Conservation (phyloP, 2,113 vertebrate genomes). For the Passer domesticus region DNA sequence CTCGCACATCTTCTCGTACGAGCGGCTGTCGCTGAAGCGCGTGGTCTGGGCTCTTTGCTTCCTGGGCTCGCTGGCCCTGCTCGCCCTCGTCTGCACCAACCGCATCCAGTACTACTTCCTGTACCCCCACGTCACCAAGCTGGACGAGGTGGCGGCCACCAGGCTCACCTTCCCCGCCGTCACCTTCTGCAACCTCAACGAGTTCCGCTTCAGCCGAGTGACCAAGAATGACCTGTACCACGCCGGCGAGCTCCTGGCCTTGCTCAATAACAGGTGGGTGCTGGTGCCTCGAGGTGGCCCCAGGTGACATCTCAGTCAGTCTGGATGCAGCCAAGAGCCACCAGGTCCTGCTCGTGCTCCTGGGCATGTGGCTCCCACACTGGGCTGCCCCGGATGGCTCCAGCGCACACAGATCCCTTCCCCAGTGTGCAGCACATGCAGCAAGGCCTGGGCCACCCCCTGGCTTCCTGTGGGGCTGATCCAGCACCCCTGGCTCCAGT, state of each 20-base stretch:
- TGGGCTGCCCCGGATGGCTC: neutral
- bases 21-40: slow-evolving; percentile 91
- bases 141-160: slow-evolving; percentile 90
- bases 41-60: slow-evolving; percentile 93
- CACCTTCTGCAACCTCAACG: slow-evolving; percentile 99
- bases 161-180: slow-evolving; percentile 89
- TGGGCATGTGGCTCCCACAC: fast-evolving
- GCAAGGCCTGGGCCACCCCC: neutral
- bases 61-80: slow-evolving; percentile 87
- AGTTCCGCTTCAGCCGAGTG: slow-evolving; percentile 94
- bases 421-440: fast-evolving
- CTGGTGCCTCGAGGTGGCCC: fast-evolving
- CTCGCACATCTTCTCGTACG: slow-evolving; percentile 97
- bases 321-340: neutral
- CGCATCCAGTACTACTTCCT: slow-evolving; percentile 95
- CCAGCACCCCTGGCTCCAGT: neutral
- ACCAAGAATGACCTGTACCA: slow-evolving; percentile 99
- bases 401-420: fast-evolving
- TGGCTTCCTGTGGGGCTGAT: neutral
- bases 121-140: slow-evolving; percentile 97
- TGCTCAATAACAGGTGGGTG: slow-evolving; percentile 95
- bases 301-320: neutral
- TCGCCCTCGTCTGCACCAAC: slow-evolving; percentile 91
- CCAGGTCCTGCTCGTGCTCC: neutral
- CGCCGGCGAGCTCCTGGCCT: slow-evolving; percentile 92